Percentiles rank a stretch among this genome's conserved stretches.
Conservation (phyloP, 1,140 invertebrate species). For the Branchinecta lynchi region DNA sequence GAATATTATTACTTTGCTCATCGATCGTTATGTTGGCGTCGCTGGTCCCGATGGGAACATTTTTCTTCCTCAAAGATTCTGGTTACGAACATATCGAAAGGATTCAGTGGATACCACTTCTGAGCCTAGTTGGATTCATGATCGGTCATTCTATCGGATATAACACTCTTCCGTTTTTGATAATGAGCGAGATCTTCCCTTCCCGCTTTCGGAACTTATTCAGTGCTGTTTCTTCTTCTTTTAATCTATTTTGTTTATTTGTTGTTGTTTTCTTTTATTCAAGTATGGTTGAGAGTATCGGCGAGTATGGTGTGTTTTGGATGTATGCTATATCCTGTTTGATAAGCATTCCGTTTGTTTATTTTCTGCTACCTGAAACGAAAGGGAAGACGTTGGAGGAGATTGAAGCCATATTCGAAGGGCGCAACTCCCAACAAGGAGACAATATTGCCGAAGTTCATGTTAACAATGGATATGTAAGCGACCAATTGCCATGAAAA, state of each 20-base stretch:
- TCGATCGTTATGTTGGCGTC: background rate
- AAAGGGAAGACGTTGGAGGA: constrained; percentile 50
- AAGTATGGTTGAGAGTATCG: background rate
- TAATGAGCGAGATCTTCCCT: constrained; percentile 34
- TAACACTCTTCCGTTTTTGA: constrained; percentile 61
- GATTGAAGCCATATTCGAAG: constrained; percentile 29
- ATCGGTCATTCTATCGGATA: constrained; percentile 56
- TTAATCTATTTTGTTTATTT: background rate
- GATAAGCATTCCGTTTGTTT: constrained; percentile 38
- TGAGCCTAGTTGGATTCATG: constrained; percentile 54
- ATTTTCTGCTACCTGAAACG: constrained; percentile 50
- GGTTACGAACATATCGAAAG: constrained; percentile 12
- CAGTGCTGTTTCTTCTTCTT: constrained; percentile 10
- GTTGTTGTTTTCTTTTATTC: background rate
- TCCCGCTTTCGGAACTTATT: background rate
- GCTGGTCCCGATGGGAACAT: constrained; percentile 24
- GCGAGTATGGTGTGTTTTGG: constrained; percentile 25
- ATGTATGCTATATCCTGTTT: constrained; percentile 39
- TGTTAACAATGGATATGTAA: too few relatives aligned
- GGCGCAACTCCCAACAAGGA: too few relatives aligned
- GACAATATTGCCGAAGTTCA: too few relatives aligned
- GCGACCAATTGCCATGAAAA: too few relatives aligned
- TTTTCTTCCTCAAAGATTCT: constrained; percentile 24
- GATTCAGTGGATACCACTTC: constrained; percentile 50
- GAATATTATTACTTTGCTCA: constrained; percentile 11